Conservation (phyloP, 2,797 vertebrate species). For the Pterois miles region DNA sequence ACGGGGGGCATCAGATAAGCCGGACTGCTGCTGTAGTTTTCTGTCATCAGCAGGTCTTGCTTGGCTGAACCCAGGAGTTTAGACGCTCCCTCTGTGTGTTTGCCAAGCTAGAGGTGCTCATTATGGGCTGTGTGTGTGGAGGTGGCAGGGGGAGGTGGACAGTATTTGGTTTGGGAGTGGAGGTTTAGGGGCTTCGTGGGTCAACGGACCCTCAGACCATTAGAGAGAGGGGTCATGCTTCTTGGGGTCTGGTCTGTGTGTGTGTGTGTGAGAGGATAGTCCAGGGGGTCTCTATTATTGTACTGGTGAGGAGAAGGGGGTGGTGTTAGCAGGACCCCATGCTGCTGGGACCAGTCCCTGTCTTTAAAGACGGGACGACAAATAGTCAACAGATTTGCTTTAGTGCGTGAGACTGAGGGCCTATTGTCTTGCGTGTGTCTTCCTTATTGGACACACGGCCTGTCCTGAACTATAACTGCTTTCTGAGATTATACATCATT, state of each 20-base stretch:
- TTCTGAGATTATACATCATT: neutral
- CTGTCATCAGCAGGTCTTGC: constrained; percentile 65
- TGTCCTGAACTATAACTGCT: constrained; percentile 25
- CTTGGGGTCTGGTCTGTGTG: constrained; percentile 36
- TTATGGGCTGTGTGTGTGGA: constrained; percentile 43
- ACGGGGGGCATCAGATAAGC: constrained; percentile 61
- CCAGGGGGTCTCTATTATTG: constrained; percentile 66
- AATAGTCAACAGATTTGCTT: constrained; percentile 67
- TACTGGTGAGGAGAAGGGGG: constrained; percentile 40
- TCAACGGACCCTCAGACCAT: constrained; percentile 66
- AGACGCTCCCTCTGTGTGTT: constrained; percentile 42
- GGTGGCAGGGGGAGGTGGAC: constrained; percentile 34
- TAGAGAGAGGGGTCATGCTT: constrained; percentile 58
- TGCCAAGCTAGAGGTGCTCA: constrained; percentile 59
- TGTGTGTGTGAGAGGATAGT: constrained; percentile 41
- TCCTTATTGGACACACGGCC: constrained; percentile 26
- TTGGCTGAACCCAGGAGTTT: constrained; percentile 50
- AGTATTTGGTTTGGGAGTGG: constrained; percentile 45
- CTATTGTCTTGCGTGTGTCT: constrained; percentile 61
- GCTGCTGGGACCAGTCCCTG: constrained; percentile 67
- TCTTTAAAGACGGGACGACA: constrained; percentile 59
- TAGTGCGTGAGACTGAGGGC: constrained; percentile 44
- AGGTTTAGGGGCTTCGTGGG: constrained; percentile 67
- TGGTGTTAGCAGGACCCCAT: constrained; percentile 56
- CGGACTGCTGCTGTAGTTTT: constrained; percentile 41